These are phyloP conservation scores for Gallinago stenura DNA, from an alignment of 2,797 vertebrate genomes.

Conservation along the genomic window DNA sequence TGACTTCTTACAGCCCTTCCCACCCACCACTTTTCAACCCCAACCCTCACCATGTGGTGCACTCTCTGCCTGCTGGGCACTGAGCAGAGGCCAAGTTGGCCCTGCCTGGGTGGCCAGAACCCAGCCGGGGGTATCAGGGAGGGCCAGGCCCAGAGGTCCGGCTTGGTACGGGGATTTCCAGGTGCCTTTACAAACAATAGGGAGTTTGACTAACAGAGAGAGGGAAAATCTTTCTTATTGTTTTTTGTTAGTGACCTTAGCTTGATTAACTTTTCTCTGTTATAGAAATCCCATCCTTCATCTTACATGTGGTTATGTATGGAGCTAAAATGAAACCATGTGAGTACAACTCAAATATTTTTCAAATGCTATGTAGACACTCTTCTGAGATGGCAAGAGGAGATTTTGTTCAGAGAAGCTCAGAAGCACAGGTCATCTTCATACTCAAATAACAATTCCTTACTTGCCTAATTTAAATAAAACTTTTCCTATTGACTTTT, in stretches of 20 bases:
- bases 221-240: fast-evolving
- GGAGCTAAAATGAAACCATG: not conserved
- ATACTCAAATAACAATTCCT: not conserved
- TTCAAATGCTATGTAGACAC: not conserved
- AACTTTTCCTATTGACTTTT: not conserved
- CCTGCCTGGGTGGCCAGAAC: not conserved
- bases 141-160: not conserved
- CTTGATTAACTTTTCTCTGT: not conserved
- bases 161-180: not conserved
- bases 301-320: not conserved
- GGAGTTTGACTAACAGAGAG: not conserved
- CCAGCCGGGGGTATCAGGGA: fast-evolving
- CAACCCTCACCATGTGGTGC: fast-evolving
- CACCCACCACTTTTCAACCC: not conserved
- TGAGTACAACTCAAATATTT: not conserved
- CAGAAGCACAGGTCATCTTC: not conserved
- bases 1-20: not conserved
- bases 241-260: not conserved
- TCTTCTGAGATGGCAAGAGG: not conserved
- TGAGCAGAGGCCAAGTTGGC: not conserved
- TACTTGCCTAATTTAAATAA: not conserved
- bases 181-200: no score
- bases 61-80: fast-evolving
- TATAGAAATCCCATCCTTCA: not conserved
- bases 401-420: not conserved